Evolutionary conservation across 2,797 vertebrate genomes (phyloP).

Genomic region (Lutjanus campechanus): DNA sequence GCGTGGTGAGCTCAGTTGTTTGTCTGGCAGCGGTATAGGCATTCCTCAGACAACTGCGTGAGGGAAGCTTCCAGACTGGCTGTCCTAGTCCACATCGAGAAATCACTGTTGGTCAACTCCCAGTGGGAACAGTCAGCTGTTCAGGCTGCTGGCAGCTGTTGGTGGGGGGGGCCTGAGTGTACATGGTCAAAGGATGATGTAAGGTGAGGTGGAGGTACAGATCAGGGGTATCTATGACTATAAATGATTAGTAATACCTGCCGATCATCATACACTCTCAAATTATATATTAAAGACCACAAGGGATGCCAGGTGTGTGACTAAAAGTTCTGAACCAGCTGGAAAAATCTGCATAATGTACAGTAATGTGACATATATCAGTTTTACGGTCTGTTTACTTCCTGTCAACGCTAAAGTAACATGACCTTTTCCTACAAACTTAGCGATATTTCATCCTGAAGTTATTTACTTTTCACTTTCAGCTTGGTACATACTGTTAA

Average conservation of each 20-base stretch:
- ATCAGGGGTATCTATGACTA: not conserved
- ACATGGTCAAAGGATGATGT: constrained; percentile 19
- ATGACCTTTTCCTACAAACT: too few species aligned
- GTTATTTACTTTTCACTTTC: too few species aligned
- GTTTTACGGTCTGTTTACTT: too few species aligned
- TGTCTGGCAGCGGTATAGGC: constrained; percentile 67
- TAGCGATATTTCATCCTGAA: too few species aligned
- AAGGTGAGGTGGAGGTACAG: constrained; percentile 2
- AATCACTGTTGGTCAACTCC: constrained; percentile 45
- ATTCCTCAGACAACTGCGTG: constrained; percentile 79
- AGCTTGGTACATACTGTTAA: too few species aligned
- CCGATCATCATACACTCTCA: not conserved
- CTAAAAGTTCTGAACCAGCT: not conserved
- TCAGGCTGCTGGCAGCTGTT: constrained; percentile 45
- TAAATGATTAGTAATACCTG: not conserved
- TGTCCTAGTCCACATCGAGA: constrained; percentile 59
- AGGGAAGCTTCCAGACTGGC: constrained; percentile 79
- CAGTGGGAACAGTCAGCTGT: constrained; percentile 64
- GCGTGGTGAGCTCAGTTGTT: constrained; percentile 73
- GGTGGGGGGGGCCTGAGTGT: not conserved
- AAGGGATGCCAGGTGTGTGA: not conserved
- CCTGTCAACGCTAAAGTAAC: too few species aligned
- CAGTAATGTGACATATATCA: too few species aligned
- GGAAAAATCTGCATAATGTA: too few species aligned
- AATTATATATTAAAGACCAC: not conserved